Percentiles rank a stretch among this genome's conserved stretches.
Conservation (phyloP, 2,797 vertebrate genomes). For the Lagothrix lagotricha region DNA sequence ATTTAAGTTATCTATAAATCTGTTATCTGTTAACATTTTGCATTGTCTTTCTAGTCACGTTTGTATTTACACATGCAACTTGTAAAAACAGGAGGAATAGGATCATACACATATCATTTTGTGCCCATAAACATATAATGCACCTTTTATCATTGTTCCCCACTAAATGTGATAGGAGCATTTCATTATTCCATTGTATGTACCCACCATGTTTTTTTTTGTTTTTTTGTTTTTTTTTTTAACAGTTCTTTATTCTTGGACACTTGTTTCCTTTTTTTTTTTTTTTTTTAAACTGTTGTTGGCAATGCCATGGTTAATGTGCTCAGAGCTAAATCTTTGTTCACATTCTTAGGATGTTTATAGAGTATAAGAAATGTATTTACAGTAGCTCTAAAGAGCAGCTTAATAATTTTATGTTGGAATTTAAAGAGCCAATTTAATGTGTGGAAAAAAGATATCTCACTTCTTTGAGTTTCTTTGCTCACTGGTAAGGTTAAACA, state of each 20-base stretch:
- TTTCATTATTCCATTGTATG: neutral
- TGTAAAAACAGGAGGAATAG: neutral
- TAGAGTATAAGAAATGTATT: slow-evolving; percentile 17
- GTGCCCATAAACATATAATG: neutral
- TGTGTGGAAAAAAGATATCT: neutral
- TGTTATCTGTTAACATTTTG: neutral
- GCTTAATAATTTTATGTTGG: neutral
- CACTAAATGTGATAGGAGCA: neutral
- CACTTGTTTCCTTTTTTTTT: neutral
- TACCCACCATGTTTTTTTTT: neutral
- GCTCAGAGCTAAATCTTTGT: neutral
- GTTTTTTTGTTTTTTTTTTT: neutral
- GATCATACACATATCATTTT: neutral
- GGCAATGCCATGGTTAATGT: neutral
- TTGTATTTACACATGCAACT: neutral
- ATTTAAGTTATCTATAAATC: neutral
- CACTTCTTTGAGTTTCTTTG: neutral
- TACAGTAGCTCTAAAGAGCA: neutral
- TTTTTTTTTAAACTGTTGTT: neutral
- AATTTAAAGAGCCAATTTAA: neutral
- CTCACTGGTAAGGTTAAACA: neutral
- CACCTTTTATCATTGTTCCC: neutral
- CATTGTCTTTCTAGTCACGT: neutral
- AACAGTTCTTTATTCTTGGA: neutral
- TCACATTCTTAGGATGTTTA: neutral